These are phyloP conservation scores for Lochmaea capreae DNA, from an alignment of 2,888 invertebrate species.

Conservation along the genomic window DNA sequence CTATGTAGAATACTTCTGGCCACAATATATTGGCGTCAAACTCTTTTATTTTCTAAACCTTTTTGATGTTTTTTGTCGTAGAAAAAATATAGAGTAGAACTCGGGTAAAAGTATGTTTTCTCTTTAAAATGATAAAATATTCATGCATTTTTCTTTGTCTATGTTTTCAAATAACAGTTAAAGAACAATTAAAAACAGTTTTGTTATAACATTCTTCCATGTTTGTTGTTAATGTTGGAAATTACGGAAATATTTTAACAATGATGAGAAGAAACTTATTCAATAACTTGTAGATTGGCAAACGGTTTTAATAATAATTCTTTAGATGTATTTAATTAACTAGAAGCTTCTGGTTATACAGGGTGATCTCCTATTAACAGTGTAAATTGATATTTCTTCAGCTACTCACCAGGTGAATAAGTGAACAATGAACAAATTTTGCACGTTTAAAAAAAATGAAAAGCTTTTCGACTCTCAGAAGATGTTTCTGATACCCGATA, in stretches of 20 bases:
- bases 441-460: conserved; percentile 58
- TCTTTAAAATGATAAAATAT: too few relatives aligned
- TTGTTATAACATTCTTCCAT: not conserved
- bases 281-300: too few relatives aligned
- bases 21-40: too few relatives aligned
- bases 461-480: conserved; percentile 54
- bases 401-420: not conserved
- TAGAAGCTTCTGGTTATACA: too few relatives aligned
- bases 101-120: too few relatives aligned
- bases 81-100: too few relatives aligned
- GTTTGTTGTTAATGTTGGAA: not conserved
- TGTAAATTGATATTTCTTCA: not conserved
- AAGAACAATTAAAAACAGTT: not conserved
- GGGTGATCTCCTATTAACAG: too few relatives aligned
- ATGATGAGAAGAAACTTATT: not conserved
- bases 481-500: conserved; percentile 61
- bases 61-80: too few relatives aligned
- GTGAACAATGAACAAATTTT: conserved; percentile 56
- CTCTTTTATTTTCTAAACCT: too few relatives aligned
- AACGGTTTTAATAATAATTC: too few relatives aligned
- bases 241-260: not conserved
- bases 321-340: too few relatives aligned
- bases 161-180: not conserved
- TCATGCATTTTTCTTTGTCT: not conserved
- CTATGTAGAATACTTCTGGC: too few relatives aligned